These are phyloP conservation scores for Lycorma delicatula DNA, from an alignment of 1,140 invertebrate species.

Conservation along the genomic window DNA sequence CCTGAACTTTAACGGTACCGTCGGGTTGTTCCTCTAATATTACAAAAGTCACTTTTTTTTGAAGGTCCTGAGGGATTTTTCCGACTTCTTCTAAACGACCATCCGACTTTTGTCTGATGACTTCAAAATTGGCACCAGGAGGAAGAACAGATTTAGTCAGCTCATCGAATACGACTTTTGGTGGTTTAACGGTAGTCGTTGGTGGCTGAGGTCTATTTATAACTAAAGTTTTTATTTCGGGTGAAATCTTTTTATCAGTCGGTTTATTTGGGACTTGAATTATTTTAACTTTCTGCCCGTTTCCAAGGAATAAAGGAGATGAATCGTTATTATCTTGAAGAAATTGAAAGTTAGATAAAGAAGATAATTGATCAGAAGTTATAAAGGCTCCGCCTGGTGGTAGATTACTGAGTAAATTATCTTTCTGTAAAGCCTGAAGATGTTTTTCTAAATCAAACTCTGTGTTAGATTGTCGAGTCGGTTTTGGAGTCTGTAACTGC, in stretches of 20 bases:
- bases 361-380: conserved; percentile 19
- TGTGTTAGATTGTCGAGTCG: conserved; percentile 9
- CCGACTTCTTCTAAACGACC: conserved; percentile 62
- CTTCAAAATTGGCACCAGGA: conserved; percentile 64
- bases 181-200: conserved; percentile 41
- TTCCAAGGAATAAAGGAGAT: conserved; percentile 13
- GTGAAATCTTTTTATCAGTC: conserved; percentile 14
- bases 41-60: conserved; percentile 77
- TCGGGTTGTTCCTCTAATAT: conserved; percentile 75
- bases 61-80: conserved; percentile 48
- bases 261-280: conserved; percentile 14
- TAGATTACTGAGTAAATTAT: conserved; percentile 20
- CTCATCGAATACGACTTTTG: conserved; percentile 54
- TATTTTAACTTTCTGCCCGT: conserved; percentile 11
- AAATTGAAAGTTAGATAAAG: conserved; percentile 13
- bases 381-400: conserved; percentile 20
- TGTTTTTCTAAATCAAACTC: conserved; percentile 23
- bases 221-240: conserved; percentile 26
- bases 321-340: conserved; percentile 10
- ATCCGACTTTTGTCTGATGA: conserved; percentile 60
- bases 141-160: conserved; percentile 65
- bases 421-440: conserved; percentile 21
- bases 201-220: conserved; percentile 30
- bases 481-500: conserved; percentile 6
- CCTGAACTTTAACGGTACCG: conserved; percentile 72